phyloP scores from a whole-genome alignment of 2,797 vertebrate species.

The Artibeus jamaicensis region DNA sequence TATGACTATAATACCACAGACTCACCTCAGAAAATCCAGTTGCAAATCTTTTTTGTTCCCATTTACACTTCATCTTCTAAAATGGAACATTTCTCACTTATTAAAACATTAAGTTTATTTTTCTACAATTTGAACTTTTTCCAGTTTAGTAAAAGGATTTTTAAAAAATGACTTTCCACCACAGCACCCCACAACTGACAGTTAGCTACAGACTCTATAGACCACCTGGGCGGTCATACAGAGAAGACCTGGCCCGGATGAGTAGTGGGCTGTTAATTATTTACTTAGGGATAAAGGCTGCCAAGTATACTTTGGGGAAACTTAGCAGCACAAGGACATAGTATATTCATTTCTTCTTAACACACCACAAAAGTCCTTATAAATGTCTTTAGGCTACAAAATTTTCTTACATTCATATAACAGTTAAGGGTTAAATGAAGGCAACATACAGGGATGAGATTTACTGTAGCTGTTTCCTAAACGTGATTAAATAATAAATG shows the following conservation, averaged over 20 bases:
- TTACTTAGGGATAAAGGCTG: background rate
- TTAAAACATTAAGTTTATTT: background rate
- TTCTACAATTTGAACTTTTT: background rate
- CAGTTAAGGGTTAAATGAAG: background rate
- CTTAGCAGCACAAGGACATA: background rate
- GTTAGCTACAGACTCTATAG: background rate
- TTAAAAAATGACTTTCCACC: background rate
- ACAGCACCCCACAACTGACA: background rate
- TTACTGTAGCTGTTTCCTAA: background rate
- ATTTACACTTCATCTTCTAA: background rate
- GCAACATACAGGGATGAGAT: background rate
- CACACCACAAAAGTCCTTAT: background rate
- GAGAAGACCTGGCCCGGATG: background rate
- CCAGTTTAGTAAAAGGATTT: background rate
- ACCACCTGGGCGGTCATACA: background rate
- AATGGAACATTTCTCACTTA: conserved; percentile 2
- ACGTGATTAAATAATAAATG: background rate
- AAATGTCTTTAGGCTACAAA: background rate
- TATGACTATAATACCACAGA: background rate
- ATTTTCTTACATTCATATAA: background rate
- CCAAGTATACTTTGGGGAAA: background rate
- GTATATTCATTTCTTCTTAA: background rate
- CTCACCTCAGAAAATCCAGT: background rate
- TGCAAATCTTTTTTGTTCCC: conserved; percentile 22
- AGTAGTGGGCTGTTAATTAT: background rate